Evolutionary conservation across 2,113 vertebrate genomes (phyloP).

Genomic region (Edolisoma coerulescens): DNA sequence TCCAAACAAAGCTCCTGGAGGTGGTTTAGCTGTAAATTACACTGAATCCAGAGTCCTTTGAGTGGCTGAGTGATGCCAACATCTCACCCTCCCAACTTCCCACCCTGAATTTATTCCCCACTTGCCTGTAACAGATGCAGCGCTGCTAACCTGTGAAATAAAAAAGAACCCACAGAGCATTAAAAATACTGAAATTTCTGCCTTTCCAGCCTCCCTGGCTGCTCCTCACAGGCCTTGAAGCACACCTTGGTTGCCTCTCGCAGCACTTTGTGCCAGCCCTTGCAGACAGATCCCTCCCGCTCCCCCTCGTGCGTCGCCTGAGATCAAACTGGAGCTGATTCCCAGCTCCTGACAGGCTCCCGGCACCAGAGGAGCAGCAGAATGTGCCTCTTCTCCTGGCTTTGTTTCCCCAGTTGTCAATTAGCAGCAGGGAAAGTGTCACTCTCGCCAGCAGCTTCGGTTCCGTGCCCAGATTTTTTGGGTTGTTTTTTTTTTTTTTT

Average conservation of each 20-base stretch:
- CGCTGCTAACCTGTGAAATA: not conserved
- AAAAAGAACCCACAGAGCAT: not conserved
- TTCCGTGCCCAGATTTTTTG: not conserved
- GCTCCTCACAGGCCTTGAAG: not conserved
- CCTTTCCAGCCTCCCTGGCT: not conserved
- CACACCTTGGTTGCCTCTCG: not conserved
- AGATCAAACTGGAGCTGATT: conserved; percentile 16
- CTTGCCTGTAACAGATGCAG: fast-evolving
- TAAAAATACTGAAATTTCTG: not conserved
- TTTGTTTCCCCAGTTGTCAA: conserved; percentile 62
- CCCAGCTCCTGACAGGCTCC: conserved; percentile 33
- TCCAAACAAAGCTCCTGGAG: not conserved
- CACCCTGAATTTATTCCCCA: not conserved
- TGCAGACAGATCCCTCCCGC: not conserved
- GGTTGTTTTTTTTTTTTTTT: not conserved
- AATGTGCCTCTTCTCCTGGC: conserved; percentile 17
- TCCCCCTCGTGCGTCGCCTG: not conserved
- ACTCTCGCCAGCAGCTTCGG: conserved; percentile 24
- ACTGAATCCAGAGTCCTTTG: not conserved
- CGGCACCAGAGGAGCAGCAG: conserved; percentile 4
- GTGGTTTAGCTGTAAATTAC: not conserved
- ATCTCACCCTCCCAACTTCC: not conserved
- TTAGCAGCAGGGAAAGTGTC: conserved; percentile 55
- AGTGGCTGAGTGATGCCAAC: too few relatives aligned
- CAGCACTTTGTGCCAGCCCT: not conserved